Percentiles rank a stretch among this genome's conserved stretches.
These are phyloP conservation scores for Cryptus viduatorius DNA, from an alignment of 2,888 invertebrate species.

Conservation along the genomic window DNA sequence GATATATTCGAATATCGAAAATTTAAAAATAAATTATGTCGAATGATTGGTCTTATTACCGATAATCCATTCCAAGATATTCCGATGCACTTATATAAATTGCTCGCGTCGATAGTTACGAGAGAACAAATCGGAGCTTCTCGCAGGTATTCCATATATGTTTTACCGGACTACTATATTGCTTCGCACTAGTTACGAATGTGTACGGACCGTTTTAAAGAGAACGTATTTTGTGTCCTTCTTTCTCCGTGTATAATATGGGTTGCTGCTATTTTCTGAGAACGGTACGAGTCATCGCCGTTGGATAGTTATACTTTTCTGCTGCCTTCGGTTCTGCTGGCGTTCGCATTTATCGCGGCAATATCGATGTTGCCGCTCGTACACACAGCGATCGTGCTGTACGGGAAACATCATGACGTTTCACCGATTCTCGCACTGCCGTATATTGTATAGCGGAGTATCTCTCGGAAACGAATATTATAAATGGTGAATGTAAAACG, in stretches of 20 bases:
- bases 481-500: background rate
- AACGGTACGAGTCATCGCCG: background rate
- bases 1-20: background rate
- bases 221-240: background rate
- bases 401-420: background rate
- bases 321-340: background rate
- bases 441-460: background rate
- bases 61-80: background rate
- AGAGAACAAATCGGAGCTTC: background rate
- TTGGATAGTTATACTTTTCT: slow-evolving; percentile 9
- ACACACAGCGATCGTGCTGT: background rate
- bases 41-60: no score
- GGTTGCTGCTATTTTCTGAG: slow-evolving; percentile 20
- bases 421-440: background rate
- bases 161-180: slow-evolving; percentile 3
- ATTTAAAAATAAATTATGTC: background rate
- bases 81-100: background rate
- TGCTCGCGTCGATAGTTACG: background rate
- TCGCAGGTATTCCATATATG: background rate
- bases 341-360: slow-evolving; percentile 27
- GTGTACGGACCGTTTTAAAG: slow-evolving; percentile 29
- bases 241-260: background rate
- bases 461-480: background rate
- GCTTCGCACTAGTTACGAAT: slow-evolving; percentile 37
- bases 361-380: slow-evolving; percentile 23